These are phyloP conservation scores for Platyscapa corneri DNA, from an alignment of 1,140 invertebrate species.

Conservation along the genomic window DNA sequence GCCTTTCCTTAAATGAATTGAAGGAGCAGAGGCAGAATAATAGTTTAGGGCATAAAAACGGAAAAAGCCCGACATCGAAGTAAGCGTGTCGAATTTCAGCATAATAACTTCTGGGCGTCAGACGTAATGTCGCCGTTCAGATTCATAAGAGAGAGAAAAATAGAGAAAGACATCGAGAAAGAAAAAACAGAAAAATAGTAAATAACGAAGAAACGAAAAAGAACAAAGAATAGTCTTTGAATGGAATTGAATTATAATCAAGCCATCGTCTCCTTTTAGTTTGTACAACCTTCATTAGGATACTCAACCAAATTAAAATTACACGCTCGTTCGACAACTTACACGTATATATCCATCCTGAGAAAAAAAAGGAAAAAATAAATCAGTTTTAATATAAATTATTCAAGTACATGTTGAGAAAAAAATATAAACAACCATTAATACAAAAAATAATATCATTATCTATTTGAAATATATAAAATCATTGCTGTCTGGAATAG, in stretches of 20 bases:
- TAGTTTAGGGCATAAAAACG: neutral
- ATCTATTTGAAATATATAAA: neutral
- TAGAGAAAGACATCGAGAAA: neutral
- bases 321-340: constrained; percentile 14
- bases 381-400: constrained; percentile 48
- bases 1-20: neutral
- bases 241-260: neutral
- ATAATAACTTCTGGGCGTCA: constrained; percentile 48
- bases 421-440: no score
- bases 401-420: neutral
- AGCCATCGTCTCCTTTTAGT: neutral
- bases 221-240: neutral
- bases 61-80: neutral
- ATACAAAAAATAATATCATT: neutral
- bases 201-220: neutral
- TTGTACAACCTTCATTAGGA: constrained; percentile 32
- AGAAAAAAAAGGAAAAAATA: constrained; percentile 29
- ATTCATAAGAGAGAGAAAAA: neutral
- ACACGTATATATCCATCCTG: constrained; percentile 29
- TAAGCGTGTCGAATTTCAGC: constrained; percentile 51
- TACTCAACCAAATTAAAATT: neutral
- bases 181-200: neutral
- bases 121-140: constrained; percentile 46
- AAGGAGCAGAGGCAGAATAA: neutral
- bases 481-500: no score